These are phyloP conservation scores for Bombus balteatus DNA, from an alignment of 1,140 invertebrate genomes.

Conservation along the genomic window DNA sequence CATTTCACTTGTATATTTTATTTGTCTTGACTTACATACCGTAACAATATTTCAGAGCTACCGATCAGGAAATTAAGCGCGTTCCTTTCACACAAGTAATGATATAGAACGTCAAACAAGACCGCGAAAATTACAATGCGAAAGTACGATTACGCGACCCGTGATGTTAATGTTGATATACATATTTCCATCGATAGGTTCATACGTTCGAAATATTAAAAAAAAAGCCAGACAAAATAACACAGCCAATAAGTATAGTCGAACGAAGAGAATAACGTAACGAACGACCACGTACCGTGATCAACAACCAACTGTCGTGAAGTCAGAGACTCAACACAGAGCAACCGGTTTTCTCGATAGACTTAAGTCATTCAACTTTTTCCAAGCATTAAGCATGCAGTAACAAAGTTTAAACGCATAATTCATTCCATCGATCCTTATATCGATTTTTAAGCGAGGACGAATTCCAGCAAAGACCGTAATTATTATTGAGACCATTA, in stretches of 20 bases:
- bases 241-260: neutral
- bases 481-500: neutral
- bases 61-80: conserved; percentile 1
- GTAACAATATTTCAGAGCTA: neutral
- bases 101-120: neutral
- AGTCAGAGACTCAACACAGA: neutral
- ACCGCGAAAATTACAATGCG: neutral
- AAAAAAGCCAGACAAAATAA: neutral
- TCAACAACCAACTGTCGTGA: conserved; percentile 28
- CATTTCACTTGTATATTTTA: neutral
- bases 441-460: too few relatives aligned
- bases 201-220: neutral
- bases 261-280: neutral
- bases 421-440: neutral
- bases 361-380: conserved; percentile 14
- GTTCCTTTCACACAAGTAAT: neutral
- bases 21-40: neutral
- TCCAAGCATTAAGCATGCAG: neutral
- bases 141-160: neutral
- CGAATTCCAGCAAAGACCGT: neutral
- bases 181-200: neutral
- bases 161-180: too few relatives aligned
- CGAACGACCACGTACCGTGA: conserved; percentile 20
- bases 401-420: neutral
- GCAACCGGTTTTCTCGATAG: conserved; percentile 37